Evolutionary conservation across 2,113 vertebrate genomes (phyloP).

Genomic region (Tragelaphus buxtoni): DNA sequence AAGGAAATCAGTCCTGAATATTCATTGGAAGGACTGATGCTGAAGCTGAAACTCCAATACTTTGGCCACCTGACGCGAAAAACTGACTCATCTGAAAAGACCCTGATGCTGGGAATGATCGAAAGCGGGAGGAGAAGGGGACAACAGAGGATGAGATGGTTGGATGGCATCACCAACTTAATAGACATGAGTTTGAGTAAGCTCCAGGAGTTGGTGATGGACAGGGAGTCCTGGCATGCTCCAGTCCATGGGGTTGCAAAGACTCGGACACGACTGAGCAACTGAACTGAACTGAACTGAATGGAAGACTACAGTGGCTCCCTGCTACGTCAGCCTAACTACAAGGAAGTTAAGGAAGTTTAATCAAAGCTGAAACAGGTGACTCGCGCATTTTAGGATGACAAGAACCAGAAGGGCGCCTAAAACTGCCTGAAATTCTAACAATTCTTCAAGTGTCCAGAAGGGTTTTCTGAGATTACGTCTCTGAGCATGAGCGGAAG

Average conservation of each 20-base stretch:
- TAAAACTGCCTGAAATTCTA: not conserved
- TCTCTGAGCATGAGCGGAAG: conserved; percentile 65
- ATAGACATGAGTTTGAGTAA: not conserved
- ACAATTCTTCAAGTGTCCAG: not conserved
- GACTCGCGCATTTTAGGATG: not conserved
- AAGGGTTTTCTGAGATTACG: not conserved
- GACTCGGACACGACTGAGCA: not conserved
- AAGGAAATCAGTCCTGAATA: not conserved
- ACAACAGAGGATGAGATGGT: not conserved
- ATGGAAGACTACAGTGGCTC: not conserved
- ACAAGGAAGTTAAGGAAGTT: not conserved
- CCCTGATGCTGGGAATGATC: not conserved
- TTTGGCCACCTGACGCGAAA: not conserved
- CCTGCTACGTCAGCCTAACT: not conserved
- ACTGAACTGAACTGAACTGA: not conserved
- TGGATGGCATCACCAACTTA: not conserved
- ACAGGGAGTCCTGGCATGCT: not conserved
- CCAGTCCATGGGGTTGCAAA: not conserved
- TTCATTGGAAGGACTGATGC: not conserved
- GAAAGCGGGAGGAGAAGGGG: not conserved
- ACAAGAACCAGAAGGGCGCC: not conserved
- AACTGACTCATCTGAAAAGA: not conserved
- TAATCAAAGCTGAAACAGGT: not conserved
- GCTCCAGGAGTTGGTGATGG: not conserved
- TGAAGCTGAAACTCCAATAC: not conserved